A percentile compares a stretch with the other conserved stretches of the same genome.
Evolutionary conservation across 2,113 vertebrate species (phyloP).

Genomic region (Benitochromis conjunctus): DNA sequence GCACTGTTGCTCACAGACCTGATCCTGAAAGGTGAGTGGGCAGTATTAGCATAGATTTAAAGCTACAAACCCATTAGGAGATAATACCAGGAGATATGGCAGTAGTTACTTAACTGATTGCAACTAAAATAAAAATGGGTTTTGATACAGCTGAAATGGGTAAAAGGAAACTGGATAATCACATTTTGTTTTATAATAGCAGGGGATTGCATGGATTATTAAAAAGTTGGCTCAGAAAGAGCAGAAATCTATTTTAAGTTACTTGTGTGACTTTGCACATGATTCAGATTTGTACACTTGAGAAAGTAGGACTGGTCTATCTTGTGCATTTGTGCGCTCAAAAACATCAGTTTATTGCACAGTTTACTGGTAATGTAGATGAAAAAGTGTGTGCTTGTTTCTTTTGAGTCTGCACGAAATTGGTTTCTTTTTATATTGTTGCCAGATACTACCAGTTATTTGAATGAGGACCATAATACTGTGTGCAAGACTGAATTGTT

Average conservation of each 20-base stretch:
- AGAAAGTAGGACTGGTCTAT: background rate
- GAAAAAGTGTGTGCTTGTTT: background rate
- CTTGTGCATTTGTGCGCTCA: background rate
- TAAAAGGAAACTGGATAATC: background rate
- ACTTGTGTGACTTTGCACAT: background rate
- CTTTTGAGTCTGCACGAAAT: background rate
- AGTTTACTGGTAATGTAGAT: background rate
- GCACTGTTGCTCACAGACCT: background rate
- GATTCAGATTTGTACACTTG: background rate
- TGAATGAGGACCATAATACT: background rate
- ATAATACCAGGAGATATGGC: background rate
- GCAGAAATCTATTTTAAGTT: background rate
- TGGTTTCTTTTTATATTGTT: background rate
- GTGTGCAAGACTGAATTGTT: background rate
- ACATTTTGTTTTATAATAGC: background rate
- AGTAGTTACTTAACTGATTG: background rate
- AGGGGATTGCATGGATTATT: background rate
- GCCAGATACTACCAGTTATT: background rate
- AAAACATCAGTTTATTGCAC: background rate
- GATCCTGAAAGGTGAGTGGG: background rate
- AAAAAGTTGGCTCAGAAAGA: background rate
- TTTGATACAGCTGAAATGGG: background rate
- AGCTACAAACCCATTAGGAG: background rate
- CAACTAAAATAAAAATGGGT: background rate
- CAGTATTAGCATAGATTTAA: background rate